phyloP scores from a whole-genome alignment of 1,140 invertebrate species.

The Eurosta solidaginis region DNA sequence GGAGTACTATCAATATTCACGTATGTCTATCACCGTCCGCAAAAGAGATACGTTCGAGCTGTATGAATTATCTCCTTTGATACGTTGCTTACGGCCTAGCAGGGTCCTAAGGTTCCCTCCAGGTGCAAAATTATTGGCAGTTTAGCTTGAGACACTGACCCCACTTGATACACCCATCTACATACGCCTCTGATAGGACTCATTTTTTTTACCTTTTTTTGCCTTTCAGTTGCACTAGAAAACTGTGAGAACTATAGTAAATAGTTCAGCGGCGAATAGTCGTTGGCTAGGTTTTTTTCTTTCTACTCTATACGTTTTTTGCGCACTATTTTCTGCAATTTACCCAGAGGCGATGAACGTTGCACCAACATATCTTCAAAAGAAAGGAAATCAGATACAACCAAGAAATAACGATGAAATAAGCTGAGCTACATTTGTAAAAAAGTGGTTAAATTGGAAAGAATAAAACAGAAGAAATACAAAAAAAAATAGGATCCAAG shows the following conservation, averaged over 20 bases:
- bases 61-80: no score
- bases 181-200: no score
- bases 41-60: no score
- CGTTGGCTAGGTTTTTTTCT: neutral
- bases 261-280: neutral
- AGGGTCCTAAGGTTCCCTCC: no score
- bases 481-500: no score
- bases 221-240: neutral
- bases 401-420: neutral
- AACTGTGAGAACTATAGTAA: constrained; percentile 20
- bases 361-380: neutral
- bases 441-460: constrained; percentile 25
- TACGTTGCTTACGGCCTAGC: no score
- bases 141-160: no score
- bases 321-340: neutral
- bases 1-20: no score
- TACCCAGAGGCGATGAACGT: neutral
- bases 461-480: no score
- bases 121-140: no score
- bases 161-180: no score
- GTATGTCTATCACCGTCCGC: no score
- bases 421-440: neutral
- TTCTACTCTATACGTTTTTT: neutral
- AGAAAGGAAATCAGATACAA: constrained; percentile 23
- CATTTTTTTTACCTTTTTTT: neutral